These are phyloP conservation scores for Decapterus maruadsi DNA, from an alignment of 2,797 vertebrate genomes.

Conservation along the genomic window DNA sequence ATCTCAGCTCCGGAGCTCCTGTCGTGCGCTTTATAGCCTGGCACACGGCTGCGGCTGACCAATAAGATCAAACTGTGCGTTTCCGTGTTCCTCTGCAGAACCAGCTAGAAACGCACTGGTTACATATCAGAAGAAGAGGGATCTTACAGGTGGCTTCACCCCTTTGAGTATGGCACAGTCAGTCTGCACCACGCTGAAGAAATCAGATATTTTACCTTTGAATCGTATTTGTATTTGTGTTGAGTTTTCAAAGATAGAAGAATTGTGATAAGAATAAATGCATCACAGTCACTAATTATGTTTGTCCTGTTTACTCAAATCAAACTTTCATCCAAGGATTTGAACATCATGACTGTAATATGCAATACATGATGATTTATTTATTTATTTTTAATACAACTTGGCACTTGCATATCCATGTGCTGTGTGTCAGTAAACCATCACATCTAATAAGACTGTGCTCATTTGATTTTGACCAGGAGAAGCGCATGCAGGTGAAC, in stretches of 20 bases:
- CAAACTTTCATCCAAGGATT: not conserved
- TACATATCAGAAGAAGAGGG: not conserved
- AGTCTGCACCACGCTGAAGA: not conserved
- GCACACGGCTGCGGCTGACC: constrained; percentile 68
- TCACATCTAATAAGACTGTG: constrained; percentile 5
- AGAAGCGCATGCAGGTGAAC: constrained; percentile 29
- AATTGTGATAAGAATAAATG: too few species aligned
- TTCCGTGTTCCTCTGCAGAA: constrained; percentile 35
- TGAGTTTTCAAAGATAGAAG: not conserved
- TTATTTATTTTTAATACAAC: too few species aligned
- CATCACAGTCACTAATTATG: not conserved
- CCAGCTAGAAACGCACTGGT: constrained; percentile 26
- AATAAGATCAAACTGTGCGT: constrained; percentile 73
- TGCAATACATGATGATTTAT: too few species aligned
- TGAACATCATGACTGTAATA: constrained; percentile 5
- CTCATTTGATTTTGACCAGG: constrained; percentile 17
- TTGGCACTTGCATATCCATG: too few species aligned
- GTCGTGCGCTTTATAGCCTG: constrained; percentile 71
- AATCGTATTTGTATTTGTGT: not conserved
- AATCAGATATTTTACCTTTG: not conserved
- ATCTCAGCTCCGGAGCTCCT: constrained; percentile 53
- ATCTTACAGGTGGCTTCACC: constrained; percentile 4
- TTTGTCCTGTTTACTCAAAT: not conserved
- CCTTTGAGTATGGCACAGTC: too few species aligned
- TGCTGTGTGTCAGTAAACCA: constrained; percentile 7